phyloP scores from a whole-genome alignment of 2,113 vertebrate species.

The Hippocampus guttulatus region DNA sequence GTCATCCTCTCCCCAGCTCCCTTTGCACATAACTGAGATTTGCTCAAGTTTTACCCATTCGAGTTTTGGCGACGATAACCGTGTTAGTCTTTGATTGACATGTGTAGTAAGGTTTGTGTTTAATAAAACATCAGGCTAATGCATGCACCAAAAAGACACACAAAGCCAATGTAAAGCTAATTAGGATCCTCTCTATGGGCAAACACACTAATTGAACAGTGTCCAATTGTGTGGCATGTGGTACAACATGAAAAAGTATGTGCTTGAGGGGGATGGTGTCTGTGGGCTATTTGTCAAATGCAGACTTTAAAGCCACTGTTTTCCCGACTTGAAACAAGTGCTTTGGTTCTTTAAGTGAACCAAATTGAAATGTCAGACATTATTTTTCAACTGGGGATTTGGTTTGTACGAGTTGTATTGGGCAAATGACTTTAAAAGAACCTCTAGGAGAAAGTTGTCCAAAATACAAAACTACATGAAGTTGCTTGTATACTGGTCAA shows the following conservation, averaged over 20 bases:
- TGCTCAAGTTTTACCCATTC: conserved; percentile 37
- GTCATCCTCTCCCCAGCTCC: conserved; percentile 30
- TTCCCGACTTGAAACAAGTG: conserved; percentile 4
- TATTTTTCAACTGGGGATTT: conserved; percentile 9
- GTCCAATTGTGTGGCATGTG: neutral
- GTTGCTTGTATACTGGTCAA: neutral
- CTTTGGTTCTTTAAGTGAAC: conserved; percentile 8
- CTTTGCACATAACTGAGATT: conserved; percentile 23
- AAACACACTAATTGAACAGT: neutral
- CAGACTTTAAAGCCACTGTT: conserved; percentile 1
- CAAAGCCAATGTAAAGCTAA: conserved; percentile 1
- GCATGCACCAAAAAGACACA: neutral
- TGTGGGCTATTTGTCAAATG: neutral
- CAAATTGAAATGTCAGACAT: conserved; percentile 12
- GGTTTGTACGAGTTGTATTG: neutral
- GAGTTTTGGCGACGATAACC: conserved; percentile 52
- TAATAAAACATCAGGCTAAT: conserved; percentile 50
- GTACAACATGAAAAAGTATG: neutral
- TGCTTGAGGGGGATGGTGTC: neutral
- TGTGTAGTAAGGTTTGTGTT: conserved; percentile 45
- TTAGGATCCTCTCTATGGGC: neutral
- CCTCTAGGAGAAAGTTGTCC: conserved; percentile 9
- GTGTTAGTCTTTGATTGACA: conserved; percentile 43
- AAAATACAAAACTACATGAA: conserved; percentile 2
- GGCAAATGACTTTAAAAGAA: conserved; percentile 11